These are phyloP conservation scores for Silurus aristotelis DNA, from an alignment of 2,797 vertebrate genomes.

Conservation along the genomic window DNA sequence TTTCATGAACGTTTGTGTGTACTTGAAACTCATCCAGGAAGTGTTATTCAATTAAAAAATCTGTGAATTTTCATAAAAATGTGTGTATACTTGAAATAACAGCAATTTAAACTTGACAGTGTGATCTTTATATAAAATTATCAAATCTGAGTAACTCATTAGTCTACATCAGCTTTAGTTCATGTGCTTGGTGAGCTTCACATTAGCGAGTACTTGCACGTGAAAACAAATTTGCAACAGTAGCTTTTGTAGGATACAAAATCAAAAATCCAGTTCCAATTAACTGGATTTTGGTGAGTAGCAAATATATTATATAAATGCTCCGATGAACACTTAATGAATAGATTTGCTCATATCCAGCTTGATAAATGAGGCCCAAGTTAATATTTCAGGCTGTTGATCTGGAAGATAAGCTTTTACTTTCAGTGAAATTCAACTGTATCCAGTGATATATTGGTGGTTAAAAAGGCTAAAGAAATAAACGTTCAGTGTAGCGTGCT, in stretches of 20 bases:
- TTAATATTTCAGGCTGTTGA: constrained; percentile 3
- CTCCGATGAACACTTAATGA: not conserved
- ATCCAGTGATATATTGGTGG: constrained; percentile 31
- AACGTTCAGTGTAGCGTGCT: not conserved
- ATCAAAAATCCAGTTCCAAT: not conserved
- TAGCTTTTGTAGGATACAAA: not conserved
- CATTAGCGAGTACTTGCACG: not conserved
- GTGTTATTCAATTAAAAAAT: no score
- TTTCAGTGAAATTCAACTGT: constrained; percentile 34
- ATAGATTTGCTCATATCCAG: not conserved
- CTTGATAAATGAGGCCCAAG: constrained; percentile 21
- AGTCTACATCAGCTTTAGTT: not conserved
- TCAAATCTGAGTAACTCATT: not conserved
- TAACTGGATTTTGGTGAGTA: not conserved
- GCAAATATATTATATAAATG: not conserved
- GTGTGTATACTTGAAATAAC: no score
- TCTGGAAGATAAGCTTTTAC: constrained; percentile 30
- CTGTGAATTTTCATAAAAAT: no score
- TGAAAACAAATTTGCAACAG: not conserved
- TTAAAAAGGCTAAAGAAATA: not conserved
- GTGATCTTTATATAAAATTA: not conserved
- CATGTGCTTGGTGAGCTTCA: not conserved
- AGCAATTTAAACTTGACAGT: not conserved
- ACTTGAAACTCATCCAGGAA: not conserved
- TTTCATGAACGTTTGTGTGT: not conserved